phyloP scores from a whole-genome alignment of 2,113 vertebrate species.

The Gymnarchus niloticus region DNA sequence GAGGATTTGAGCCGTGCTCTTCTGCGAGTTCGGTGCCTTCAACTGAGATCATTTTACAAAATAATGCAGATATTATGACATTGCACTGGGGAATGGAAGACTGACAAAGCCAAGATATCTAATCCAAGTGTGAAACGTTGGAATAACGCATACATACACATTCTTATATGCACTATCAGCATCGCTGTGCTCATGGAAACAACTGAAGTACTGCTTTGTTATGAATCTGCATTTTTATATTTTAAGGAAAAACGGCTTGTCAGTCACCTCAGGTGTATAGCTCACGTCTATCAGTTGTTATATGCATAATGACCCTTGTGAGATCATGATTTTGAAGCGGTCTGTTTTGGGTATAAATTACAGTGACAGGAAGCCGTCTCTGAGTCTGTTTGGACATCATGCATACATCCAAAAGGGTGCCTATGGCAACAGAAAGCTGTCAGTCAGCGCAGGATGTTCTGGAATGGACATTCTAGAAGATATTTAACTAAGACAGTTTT shows the following conservation, averaged over 20 bases:
- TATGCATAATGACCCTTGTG: neutral
- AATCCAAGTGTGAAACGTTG: slow-evolving; percentile 7
- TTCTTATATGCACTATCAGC: neutral
- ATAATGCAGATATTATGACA: slow-evolving; percentile 14
- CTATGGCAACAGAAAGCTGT: too few species aligned
- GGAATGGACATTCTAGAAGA: too few species aligned
- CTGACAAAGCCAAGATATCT: neutral
- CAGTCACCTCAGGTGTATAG: neutral
- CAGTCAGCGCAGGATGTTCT: too few species aligned
- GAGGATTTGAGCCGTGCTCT: neutral
- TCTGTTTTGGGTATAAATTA: too few species aligned
- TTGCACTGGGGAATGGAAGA: slow-evolving; percentile 1
- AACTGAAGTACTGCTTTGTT: neutral
- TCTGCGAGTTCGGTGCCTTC: neutral
- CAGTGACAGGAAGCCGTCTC: too few species aligned
- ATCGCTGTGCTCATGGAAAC: neutral
- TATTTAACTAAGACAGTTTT: too few species aligned
- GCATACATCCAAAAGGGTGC: too few species aligned
- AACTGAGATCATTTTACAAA: neutral
- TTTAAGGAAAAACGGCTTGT: neutral
- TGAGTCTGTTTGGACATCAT: too few species aligned
- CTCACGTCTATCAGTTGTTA: neutral
- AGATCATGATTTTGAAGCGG: neutral
- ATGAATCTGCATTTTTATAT: neutral
- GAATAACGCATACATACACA: slow-evolving; percentile 7